Conservation (phyloP, 35 echinoderm and acorn worm species). For the Hemicentrotus pulcherrimus region DNA sequence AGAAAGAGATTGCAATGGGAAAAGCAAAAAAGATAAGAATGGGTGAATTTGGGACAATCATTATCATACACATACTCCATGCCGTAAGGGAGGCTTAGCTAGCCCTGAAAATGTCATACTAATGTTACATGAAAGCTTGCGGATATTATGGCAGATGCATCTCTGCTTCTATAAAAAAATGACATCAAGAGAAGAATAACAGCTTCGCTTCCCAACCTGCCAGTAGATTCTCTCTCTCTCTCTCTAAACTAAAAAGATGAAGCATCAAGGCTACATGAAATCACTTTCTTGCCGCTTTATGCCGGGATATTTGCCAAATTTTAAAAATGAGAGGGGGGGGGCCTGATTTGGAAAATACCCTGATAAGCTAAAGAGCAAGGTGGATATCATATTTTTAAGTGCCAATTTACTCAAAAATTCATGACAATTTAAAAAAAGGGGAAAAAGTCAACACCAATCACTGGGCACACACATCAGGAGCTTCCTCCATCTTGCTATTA, state of each 20-base stretch:
- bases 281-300: neutral
- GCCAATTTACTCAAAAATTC: too few species aligned
- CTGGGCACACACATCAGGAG: too few species aligned
- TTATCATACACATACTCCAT: neutral
- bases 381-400: too few species aligned
- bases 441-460: too few species aligned
- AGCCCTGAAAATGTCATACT: slow-evolving; percentile 1
- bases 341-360: too few species aligned
- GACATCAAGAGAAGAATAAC: neutral
- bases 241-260: neutral
- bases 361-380: too few species aligned
- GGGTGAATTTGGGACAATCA: neutral
- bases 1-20: neutral
- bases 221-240: neutral
- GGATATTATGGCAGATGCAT: slow-evolving; percentile 10
- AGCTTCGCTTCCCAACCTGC: neutral
- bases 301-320: too few species aligned
- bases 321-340: too few species aligned
- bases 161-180: neutral
- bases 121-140: neutral
- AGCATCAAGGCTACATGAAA: neutral
- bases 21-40: neutral
- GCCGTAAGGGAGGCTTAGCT: neutral
- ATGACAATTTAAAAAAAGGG: too few species aligned
- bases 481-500: too few species aligned